Base-by-base conservation (phyloP, 2,113 vertebrate species). In the Pseudorasbora parva region DNA sequence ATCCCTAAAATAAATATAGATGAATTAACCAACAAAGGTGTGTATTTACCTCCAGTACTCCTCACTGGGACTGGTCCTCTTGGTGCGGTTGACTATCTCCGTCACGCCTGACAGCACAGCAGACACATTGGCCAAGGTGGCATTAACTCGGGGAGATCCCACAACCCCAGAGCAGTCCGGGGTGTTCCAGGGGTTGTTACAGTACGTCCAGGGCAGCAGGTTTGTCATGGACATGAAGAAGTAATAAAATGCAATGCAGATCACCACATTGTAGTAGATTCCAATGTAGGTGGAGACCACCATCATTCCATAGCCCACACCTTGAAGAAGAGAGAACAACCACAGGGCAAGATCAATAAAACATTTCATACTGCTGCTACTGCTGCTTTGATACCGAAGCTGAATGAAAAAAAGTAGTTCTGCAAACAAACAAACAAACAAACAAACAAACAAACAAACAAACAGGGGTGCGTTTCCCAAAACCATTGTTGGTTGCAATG, bases 191-290 rank as follows among this genome's bases (percentile, higher is more conserved):
- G 92, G 81, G 92, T 99, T 99, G 91, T 93, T 96, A 93, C 98
- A 99, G 95, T 97, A 99, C 0, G 98, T 96, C 98, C 98, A 99
- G n/a, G 98, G 98, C 90, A 99, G 93, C 88, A 98, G 89, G 1
- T 84, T 96, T 0, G 96, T 97, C 97, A 99, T 99, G 89, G 98
- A 99, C 68, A 93, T 95, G 93, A 99, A 99, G 92, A 99, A 99
- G 95, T 99, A 99, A 94, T 99, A 99, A 94, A 99, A 98, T 89
- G 98, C 96, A 45, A 99, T 97, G 92, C 96, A 98, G 90, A 99
- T 98, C 90, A 99, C 97, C 92, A 99, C 97, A 25, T 99, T 99
- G 95, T 99, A 99, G 91, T 99, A 99, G 92, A 99, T 98, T 66
- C 98, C 98, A 37, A 99, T 99, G 90, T 99, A 99, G 0, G 96